These are phyloP conservation scores for Andrena chrysosceles DNA, from an alignment of 2,888 invertebrate species.

Conservation along the genomic window DNA sequence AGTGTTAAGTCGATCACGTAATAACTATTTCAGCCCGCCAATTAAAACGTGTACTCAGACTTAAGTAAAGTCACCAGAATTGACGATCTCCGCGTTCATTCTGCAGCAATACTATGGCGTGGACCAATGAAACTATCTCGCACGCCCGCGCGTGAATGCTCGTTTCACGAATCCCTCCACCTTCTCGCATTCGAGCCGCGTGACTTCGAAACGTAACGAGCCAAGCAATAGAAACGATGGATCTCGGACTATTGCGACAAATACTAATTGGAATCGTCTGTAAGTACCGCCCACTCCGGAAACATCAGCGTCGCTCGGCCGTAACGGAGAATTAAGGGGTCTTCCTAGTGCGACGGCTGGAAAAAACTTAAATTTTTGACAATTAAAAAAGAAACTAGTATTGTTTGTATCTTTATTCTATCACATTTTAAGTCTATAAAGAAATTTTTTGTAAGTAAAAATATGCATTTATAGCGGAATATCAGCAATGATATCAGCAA, in stretches of 20 bases:
- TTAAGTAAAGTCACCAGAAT: background rate
- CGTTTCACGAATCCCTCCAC: background rate
- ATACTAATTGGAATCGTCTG: conserved; percentile 80
- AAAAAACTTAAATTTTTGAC: too few species aligned
- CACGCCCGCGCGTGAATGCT: background rate
- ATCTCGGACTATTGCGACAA: conserved; percentile 80
- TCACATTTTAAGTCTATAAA: too few species aligned
- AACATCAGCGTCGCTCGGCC: too few species aligned
- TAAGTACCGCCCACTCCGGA: conserved; percentile 74
- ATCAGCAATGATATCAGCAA: too few species aligned
- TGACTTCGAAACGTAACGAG: background rate
- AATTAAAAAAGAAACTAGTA: too few species aligned
- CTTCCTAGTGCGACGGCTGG: too few species aligned
- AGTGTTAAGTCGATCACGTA: too few species aligned
- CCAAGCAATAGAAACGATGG: conserved; percentile 59
- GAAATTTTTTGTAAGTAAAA: too few species aligned
- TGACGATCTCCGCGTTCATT: background rate
- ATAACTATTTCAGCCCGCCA: too few species aligned
- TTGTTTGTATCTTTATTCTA: too few species aligned
- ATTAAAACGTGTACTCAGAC: background rate
- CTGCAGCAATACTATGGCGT: background rate
- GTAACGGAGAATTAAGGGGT: too few species aligned
- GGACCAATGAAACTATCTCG: conserved; percentile 24
- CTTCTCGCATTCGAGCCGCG: background rate
- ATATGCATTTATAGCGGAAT: too few species aligned